These are phyloP conservation scores for Pachypeltis micranthus DNA, from an alignment of 1,140 invertebrate species.

Conservation along the genomic window DNA sequence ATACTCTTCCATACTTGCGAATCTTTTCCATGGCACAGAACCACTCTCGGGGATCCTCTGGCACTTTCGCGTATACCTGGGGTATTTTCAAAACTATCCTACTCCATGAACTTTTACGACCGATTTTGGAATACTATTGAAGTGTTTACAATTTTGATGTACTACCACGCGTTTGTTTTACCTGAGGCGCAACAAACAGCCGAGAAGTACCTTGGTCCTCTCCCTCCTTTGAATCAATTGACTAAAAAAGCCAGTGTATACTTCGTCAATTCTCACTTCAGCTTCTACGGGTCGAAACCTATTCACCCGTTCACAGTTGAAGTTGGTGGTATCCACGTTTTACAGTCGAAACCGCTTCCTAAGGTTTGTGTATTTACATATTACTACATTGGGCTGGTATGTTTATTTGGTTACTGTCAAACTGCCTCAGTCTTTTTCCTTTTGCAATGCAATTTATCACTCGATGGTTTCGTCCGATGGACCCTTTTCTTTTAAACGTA, in stretches of 20 bases:
- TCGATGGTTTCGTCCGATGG: too few relatives aligned
- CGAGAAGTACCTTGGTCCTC: slow-evolving; percentile 39
- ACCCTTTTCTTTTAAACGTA: too few relatives aligned
- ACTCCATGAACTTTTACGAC: slow-evolving; percentile 41
- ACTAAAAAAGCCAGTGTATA: slow-evolving; percentile 45
- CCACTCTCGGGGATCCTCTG: slow-evolving; percentile 42
- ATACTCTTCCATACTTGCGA: neutral
- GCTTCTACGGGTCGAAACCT: slow-evolving; percentile 26
- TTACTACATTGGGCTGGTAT: too few relatives aligned
- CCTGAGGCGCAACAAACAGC: slow-evolving; percentile 30
- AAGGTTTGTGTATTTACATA: too few relatives aligned
- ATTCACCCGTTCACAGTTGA: slow-evolving; percentile 29
- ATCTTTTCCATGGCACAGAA: slow-evolving; percentile 41
- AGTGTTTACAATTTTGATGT: neutral
- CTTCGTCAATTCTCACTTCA: slow-evolving; percentile 39
- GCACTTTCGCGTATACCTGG: slow-evolving; percentile 47
- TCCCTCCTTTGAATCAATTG: slow-evolving; percentile 45
- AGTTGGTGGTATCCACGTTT: slow-evolving; percentile 33
- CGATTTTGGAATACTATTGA: slow-evolving; percentile 38
- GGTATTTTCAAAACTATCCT: slow-evolving; percentile 36
- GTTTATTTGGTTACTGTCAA: too few relatives aligned
- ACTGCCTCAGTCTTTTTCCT: too few relatives aligned
- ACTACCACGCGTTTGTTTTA: neutral
- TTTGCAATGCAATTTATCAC: too few relatives aligned
- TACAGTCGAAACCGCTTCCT: slow-evolving; percentile 26